A percentile compares a stretch with the other conserved stretches of the same genome.
These are phyloP conservation scores for Antrozous pallidus DNA, from an alignment of 2,797 vertebrate genomes.

Conservation along the genomic window DNA sequence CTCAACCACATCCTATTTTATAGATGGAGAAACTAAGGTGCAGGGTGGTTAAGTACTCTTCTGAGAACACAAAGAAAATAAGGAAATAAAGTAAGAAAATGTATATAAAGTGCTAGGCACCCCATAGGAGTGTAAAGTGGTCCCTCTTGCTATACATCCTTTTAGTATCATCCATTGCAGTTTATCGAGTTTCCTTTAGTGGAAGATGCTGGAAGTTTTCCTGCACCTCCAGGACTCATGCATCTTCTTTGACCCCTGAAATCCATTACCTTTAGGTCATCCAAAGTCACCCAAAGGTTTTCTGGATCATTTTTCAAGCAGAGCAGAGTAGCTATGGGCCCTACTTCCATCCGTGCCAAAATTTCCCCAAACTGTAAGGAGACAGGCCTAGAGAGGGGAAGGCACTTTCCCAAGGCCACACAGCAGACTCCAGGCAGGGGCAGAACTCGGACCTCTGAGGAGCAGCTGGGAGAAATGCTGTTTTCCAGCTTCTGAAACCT, in stretches of 20 bases:
- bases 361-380: not conserved
- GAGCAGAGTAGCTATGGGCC: not conserved
- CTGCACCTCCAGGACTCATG: not conserved
- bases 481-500: not conserved
- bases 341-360: not conserved
- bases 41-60: not conserved
- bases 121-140: not conserved
- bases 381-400: not conserved
- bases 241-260: not conserved
- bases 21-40: not conserved
- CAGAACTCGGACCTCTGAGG: not conserved
- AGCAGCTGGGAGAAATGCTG: accelerated
- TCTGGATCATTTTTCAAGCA: not conserved
- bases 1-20: not conserved
- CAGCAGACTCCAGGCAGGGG: not conserved
- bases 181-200: not conserved
- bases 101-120: not conserved
- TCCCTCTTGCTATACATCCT: not conserved
- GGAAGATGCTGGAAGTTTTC: not conserved
- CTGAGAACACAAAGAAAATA: not conserved
- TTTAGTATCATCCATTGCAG: not conserved
- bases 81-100: not conserved
- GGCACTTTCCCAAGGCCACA: not conserved
- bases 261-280: not conserved
- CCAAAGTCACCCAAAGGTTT: not conserved